Base-by-base conservation (phyloP, 2,113 vertebrate species). In the Anoura caudifer region DNA sequence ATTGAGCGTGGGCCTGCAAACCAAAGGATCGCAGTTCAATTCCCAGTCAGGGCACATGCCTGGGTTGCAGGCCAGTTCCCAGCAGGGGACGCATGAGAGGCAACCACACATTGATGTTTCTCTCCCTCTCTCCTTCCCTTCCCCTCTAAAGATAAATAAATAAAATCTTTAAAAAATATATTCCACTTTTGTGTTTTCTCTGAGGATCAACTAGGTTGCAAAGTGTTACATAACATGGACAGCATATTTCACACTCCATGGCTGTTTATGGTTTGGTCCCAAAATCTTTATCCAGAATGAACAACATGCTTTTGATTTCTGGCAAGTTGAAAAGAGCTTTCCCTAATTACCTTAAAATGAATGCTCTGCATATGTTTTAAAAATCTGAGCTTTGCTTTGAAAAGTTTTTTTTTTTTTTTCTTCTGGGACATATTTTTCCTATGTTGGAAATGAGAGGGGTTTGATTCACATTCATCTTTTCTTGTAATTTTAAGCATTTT, bases 301-400 rank as follows among this genome's bases (percentile, higher is more conserved):
- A 72, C 47, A 65, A 65, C 47, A 65, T 28, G 80, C 6, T 19
- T 96, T 96, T 96, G 90, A 87, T 85, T 95, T 95, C 36, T 92
- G 70, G 87, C 41, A 73, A 89, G 33, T 87, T 80, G 38, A 89
- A 94, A 77, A 65, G 28, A 87, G 12, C 4, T 41, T 92, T 96
- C 84, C 4, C 33, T 86, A 69, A 85, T 82, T 83, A 67, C 16
- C 5, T 96, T 59, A 61, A 84, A 89, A 90, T 96, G 22, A 84
- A 92, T 67, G 45, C 20, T 52, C 47, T 76, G 61, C 20, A 65
- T 72, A 24, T 50, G 36, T 87, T 94, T 91, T 52, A 10, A 72
- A 94, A 94, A 65, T 82, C 26, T 31, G 38, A 91, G 10, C 15
- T 91, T 97, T 86, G 79, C 22, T 81, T 70, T 65, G 80, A 38